Base-by-base conservation (phyloP, 2,888 invertebrate genomes). In the Acrobasis repandana region DNA sequence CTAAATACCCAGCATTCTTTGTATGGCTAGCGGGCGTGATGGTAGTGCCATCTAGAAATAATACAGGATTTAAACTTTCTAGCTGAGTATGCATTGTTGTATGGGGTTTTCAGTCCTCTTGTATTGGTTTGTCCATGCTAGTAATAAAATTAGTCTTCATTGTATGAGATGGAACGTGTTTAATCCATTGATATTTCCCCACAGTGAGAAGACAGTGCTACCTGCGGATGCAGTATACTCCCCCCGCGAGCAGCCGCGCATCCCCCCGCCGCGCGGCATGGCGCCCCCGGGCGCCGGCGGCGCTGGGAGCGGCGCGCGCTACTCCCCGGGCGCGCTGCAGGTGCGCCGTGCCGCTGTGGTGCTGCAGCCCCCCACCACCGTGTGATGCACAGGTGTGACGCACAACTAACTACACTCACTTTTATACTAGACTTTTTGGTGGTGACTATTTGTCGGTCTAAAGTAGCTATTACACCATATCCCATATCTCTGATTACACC, bases 321-420 rank as follows among this genome's bases (percentile, higher is more conserved):
- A 94, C 94, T 84, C 96, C 95, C 80, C 97, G 94, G 93, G 95
- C 95, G 91, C 95, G 96, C 94, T 88, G 83, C 96, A 96, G 95
- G 96, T 97, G 93, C 96, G 97, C 92, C 95, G 96, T 89, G 97
- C 97, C 82, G 96, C 97, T 85, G 96, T 96, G 93, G 96, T 97
- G 76, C 92, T 97, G 90, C 97, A 97, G 93, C 96, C 97, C 78
- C 97, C 97, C 88, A 60, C 77, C 68, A 76, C 76, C 72, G 76
- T 76, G 61, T 61, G 61, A 61, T 61, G 58, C 61, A 67, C 62
- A 65, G 63, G 63, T 65, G 60, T 65, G 56, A 20, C 61, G 66
- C 60, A 64, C 63, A 43, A 64, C 66, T 63, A 62, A 65, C 65
- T 65, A 54, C 66, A 62, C 50, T 28, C 18, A 14, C 18, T 18